Conservation (phyloP, 2,113 vertebrate species). For the Austrofundulus limnaeus region DNA sequence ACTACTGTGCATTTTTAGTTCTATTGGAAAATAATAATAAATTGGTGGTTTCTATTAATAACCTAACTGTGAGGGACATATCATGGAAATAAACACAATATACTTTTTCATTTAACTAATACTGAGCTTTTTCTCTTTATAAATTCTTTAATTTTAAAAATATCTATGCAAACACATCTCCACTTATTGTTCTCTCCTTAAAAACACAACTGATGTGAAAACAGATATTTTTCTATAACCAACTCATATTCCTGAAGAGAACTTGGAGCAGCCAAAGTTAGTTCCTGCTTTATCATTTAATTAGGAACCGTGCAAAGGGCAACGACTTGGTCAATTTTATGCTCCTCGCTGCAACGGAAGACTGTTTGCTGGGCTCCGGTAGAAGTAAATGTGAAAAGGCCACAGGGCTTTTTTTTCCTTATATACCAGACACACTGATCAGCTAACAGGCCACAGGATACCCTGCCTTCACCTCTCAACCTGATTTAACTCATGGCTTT, state of each 20-base stretch:
- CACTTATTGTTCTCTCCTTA: constrained; percentile 13
- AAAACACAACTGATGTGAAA: constrained; percentile 30
- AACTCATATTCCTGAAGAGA: constrained; percentile 48
- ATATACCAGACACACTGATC: constrained; percentile 48
- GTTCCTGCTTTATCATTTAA: constrained; percentile 52
- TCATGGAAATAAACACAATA: neutral
- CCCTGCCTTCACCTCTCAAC: constrained; percentile 53
- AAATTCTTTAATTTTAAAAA: neutral
- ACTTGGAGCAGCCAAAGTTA: constrained; percentile 45
- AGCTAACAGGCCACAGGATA: constrained; percentile 48
- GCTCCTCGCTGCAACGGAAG: constrained; percentile 32
- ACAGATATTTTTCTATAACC: constrained; percentile 38
- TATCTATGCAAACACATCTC: constrained; percentile 5
- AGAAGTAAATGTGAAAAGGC: constrained; percentile 57
- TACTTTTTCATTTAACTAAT: neutral
- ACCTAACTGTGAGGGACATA: neutral
- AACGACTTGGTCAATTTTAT: constrained; percentile 45
- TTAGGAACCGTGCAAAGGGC: constrained; percentile 49
- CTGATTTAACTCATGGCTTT: constrained; percentile 70
- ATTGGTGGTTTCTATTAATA: too few relatives aligned
- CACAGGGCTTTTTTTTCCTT: constrained; percentile 45
- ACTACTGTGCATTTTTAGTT: too few relatives aligned
- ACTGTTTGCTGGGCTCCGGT: constrained; percentile 20
- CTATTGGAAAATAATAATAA: too few relatives aligned
- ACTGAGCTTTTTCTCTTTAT: neutral